Evolutionary conservation across 2,888 invertebrate genomes (phyloP).

Genomic region (Busseola fusca): DNA sequence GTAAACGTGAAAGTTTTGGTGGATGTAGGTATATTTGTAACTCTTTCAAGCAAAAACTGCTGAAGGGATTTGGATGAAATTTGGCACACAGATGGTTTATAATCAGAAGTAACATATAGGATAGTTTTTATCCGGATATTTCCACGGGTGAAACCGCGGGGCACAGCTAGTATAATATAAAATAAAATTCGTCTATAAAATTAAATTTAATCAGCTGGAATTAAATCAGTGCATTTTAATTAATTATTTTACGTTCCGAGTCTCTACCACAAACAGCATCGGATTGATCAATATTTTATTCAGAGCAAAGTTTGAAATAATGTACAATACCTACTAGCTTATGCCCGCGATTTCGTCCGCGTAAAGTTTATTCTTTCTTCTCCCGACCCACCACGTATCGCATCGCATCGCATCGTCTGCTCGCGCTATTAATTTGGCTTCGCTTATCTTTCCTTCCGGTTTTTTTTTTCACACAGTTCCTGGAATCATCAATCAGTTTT

Average conservation of each 20-base stretch:
- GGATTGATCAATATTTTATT: conserved; percentile 19
- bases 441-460: not conserved
- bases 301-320: not conserved
- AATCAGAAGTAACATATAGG: too few relatives aligned
- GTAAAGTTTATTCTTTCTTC: not conserved
- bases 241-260: conserved; percentile 3
- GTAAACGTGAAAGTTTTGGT: too few relatives aligned
- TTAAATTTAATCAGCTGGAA: conserved; percentile 18
- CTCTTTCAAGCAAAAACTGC: too few relatives aligned
- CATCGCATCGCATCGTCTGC: not conserved
- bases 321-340: not conserved
- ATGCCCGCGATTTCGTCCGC: not conserved
- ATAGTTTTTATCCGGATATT: too few relatives aligned
- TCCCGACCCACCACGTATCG: not conserved
- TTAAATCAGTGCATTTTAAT: conserved; percentile 18
- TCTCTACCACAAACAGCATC: conserved; percentile 12
- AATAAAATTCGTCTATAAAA: not conserved
- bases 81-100: too few relatives aligned
- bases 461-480: not conserved
- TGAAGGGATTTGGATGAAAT: too few relatives aligned
- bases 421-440: not conserved
- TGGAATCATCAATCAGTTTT: not conserved
- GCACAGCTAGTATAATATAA: not conserved
- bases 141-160: too few relatives aligned
- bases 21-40: too few relatives aligned